phyloP scores from a whole-genome alignment of 1,140 invertebrate species.

The Lethrus apterus region DNA sequence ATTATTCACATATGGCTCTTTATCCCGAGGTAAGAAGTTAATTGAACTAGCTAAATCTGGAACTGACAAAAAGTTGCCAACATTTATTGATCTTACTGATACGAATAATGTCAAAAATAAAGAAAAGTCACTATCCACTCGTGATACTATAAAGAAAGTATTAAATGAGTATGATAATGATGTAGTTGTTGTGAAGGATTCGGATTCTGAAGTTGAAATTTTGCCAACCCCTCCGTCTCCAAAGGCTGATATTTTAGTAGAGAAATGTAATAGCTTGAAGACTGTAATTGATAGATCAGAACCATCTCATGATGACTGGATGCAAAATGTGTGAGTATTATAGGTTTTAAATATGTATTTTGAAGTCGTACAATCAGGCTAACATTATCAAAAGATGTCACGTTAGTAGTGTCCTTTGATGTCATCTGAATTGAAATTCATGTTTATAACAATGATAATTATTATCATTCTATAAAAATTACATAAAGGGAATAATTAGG shows the following conservation, averaged over 20 bases:
- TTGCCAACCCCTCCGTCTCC: conserved; percentile 34
- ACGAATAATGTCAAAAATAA: background rate
- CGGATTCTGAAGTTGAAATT: conserved; percentile 34
- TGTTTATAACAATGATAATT: too few relatives aligned
- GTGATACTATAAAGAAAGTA: conserved; percentile 33
- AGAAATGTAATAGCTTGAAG: conserved; percentile 35
- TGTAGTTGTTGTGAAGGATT: conserved; percentile 33
- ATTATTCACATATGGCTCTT: conserved; percentile 15
- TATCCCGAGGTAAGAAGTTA: conserved; percentile 11
- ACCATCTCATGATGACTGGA: conserved; percentile 26
- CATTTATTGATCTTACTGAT: conserved; percentile 19
- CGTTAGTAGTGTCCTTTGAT: too few relatives aligned
- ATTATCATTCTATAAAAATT: too few relatives aligned
- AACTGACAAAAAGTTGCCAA: background rate
- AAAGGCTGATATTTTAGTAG: conserved; percentile 34
- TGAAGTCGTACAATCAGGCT: too few relatives aligned
- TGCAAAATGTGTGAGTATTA: conserved; percentile 34
- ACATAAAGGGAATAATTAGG: too few relatives aligned
- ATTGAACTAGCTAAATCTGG: conserved; percentile 16
- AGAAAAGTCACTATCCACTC: conserved; percentile 24
- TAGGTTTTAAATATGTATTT: too few relatives aligned
- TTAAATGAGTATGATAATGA: conserved; percentile 33
- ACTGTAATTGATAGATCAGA: conserved; percentile 29
- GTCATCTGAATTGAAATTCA: too few relatives aligned
- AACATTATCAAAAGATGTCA: too few relatives aligned